A percentile compares a stretch with the other conserved stretches of the same genome.
These are phyloP conservation scores for Mercenaria mercenaria DNA, from an alignment of 1,140 invertebrate species.

Conservation along the genomic window DNA sequence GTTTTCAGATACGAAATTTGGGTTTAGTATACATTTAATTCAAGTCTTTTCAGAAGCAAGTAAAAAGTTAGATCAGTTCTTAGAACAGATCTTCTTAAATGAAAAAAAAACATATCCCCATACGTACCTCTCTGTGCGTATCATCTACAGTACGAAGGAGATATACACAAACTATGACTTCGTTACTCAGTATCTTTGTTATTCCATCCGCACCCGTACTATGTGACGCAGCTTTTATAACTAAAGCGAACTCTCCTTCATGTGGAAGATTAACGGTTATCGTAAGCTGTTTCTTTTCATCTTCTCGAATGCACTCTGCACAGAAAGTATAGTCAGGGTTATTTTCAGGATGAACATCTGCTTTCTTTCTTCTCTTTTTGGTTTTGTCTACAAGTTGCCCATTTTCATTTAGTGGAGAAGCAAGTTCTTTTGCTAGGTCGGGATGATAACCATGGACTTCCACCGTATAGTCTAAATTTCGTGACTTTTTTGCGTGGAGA, in stretches of 20 bases:
- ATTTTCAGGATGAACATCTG: background rate
- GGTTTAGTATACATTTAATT: no score
- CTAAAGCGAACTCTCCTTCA: constrained; percentile 38
- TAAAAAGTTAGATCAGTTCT: no score
- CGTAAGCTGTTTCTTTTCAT: background rate
- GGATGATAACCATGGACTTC: constrained; percentile 13
- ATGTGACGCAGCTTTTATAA: constrained; percentile 17
- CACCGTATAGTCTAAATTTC: background rate
- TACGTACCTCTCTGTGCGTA: constrained; percentile 26
- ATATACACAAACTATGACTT: constrained; percentile 28
- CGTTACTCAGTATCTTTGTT: background rate
- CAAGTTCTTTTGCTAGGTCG: background rate
- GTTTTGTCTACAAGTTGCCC: constrained; percentile 26
- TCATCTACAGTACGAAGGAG: constrained; percentile 17
- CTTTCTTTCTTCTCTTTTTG: background rate
- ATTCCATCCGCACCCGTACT: background rate
- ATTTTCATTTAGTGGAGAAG: constrained; percentile 11
- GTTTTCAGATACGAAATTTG: no score
- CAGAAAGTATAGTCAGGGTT: constrained; percentile 38
- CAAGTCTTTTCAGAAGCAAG: no score
- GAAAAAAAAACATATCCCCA: no score
- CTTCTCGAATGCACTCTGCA: background rate
- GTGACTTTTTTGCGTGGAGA: constrained; percentile 30
- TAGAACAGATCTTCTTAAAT: no score
- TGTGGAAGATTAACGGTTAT: constrained; percentile 32